Percentiles rank a stretch among this genome's conserved stretches.
phyloP scores from a whole-genome alignment of 2,888 invertebrate genomes.

The Lobophora halterata region DNA sequence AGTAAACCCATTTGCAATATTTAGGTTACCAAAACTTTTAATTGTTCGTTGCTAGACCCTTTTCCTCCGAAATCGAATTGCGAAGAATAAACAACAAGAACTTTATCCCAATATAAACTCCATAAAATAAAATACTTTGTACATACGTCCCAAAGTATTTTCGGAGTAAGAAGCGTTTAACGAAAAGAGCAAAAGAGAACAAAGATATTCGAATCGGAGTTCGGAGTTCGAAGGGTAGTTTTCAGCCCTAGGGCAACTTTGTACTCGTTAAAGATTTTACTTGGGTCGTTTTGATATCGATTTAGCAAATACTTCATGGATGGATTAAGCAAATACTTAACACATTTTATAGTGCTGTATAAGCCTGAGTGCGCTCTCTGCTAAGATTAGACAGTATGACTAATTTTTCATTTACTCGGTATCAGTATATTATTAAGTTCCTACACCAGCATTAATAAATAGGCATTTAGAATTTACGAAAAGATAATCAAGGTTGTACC shows the following conservation, averaged over 20 bases:
- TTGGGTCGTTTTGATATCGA: constrained; percentile 4
- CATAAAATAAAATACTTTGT: constrained; percentile 17
- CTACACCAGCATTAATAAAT: no score
- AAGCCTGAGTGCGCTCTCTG: no score
- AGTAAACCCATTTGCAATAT: no score
- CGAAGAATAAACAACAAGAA: constrained; percentile 9
- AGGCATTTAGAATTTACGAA: no score
- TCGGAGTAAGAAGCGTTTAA: constrained; percentile 4
- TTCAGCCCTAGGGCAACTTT: background rate
- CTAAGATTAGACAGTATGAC: no score
- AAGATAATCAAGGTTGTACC: no score
- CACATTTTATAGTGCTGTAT: no score
- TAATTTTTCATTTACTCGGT: no score
- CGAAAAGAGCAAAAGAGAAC: constrained; percentile 11
- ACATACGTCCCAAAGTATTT: constrained; percentile 7
- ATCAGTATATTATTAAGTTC: no score
- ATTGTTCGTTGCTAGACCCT: constrained; percentile 5
- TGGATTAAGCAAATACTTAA: no score
- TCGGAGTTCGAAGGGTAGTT: constrained; percentile 11
- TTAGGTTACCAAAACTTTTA: no score
- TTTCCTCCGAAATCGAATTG: constrained; percentile 1
- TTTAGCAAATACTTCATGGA: background rate
- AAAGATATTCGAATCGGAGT: constrained; percentile 13
- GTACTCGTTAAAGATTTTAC: constrained; percentile 13
- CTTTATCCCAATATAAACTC: constrained; percentile 19